phyloP scores from a whole-genome alignment of 2,797 vertebrate genomes.

The Siniperca obscura region DNA sequence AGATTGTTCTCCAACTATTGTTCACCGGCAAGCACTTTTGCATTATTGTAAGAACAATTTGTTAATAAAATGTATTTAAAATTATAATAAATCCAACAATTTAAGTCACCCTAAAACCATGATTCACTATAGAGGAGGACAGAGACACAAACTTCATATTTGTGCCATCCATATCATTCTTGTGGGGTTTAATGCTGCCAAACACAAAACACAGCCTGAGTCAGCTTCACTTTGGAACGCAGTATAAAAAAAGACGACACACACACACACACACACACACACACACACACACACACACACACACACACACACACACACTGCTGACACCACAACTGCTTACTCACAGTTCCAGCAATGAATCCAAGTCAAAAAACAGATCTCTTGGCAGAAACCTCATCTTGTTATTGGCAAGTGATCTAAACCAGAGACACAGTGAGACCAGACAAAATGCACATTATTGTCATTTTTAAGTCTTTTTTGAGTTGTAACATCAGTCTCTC shows the following conservation, averaged over 20 bases:
- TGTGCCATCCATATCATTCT: constrained; percentile 19
- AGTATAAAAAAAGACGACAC: constrained; percentile 32
- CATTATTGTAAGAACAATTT: not conserved
- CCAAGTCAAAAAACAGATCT: constrained; percentile 93
- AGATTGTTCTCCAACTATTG: not conserved
- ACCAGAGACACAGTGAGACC: constrained; percentile 41
- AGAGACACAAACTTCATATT: constrained; percentile 1
- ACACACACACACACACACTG: constrained; percentile 61
- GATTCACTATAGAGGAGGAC: not conserved
- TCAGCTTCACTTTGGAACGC: constrained; percentile 64
- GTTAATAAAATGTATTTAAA: not conserved
- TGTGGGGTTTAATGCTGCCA: constrained; percentile 19
- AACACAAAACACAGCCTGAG: constrained; percentile 51
- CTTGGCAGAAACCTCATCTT: constrained; percentile 93
- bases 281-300: too few species aligned
- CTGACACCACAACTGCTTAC: constrained; percentile 81
- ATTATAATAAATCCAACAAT: not conserved
- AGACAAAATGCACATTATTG: not conserved
- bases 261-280: constrained; percentile 54
- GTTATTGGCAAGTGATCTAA: constrained; percentile 96
- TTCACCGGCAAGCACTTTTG: not conserved
- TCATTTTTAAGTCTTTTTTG: constrained; percentile 8
- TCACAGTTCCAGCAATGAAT: constrained; percentile 98
- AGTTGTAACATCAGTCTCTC: not conserved
- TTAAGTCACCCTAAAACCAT: not conserved